phyloP scores from a whole-genome alignment of 2,888 invertebrate species.

The Synergus gifuensis region DNA sequence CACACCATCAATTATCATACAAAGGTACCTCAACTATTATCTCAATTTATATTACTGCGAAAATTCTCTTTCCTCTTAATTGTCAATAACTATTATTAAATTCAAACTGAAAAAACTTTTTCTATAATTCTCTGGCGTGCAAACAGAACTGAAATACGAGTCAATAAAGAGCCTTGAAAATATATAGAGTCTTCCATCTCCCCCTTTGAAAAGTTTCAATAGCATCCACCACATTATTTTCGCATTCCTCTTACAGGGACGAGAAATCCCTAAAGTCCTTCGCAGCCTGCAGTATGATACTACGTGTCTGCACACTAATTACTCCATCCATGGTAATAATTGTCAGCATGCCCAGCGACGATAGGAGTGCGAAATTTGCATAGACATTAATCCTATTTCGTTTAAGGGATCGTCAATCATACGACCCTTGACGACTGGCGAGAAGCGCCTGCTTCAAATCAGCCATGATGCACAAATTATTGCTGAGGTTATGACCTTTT shows the following conservation, averaged over 20 bases:
- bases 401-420: constrained; percentile 70
- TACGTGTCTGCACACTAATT: constrained; percentile 52
- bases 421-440: constrained; percentile 47
- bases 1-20: neutral
- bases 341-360: constrained; percentile 48
- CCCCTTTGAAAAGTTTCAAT: constrained; percentile 11
- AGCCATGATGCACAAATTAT: constrained; percentile 54
- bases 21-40: neutral
- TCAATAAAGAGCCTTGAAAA: neutral
- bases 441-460: constrained; percentile 55
- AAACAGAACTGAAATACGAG: constrained; percentile 7
- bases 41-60: neutral
- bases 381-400: constrained; percentile 66
- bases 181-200: neutral
- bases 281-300: constrained; percentile 2
- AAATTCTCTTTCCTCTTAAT: neutral
- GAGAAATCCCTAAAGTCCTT: constrained; percentile 7
- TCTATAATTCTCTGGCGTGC: neutral
- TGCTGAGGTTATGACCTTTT: constrained; percentile 48
- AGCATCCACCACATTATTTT: constrained; percentile 5
- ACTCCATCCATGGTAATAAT: constrained; percentile 62
- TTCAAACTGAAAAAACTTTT: neutral
- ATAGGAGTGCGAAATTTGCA: constrained; percentile 60
- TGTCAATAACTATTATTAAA: constrained; percentile 6
- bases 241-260: neutral